Evolutionary conservation across 1,140 invertebrate genomes (phyloP).

Genomic region (Anastrepha ludens): DNA sequence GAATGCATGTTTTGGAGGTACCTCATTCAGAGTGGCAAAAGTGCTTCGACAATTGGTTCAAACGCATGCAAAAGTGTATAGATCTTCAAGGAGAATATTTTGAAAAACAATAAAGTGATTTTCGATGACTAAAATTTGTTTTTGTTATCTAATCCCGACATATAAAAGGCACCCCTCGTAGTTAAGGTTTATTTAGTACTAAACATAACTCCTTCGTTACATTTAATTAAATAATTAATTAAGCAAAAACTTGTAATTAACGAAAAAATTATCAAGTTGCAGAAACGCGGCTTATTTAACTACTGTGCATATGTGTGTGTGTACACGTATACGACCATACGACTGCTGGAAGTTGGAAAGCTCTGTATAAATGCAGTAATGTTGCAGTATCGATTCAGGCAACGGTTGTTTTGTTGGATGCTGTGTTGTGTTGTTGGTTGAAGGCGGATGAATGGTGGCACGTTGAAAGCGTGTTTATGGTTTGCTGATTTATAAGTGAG

Average conservation of each 20-base stretch:
- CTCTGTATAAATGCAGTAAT: background rate
- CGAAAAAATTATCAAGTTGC: background rate
- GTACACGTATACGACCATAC: background rate
- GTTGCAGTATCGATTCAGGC: background rate
- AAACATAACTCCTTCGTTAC: no score
- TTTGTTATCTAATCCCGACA: no score
- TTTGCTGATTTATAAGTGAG: constrained; percentile 73
- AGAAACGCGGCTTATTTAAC: background rate
- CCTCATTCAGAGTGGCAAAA: no score
- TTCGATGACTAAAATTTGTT: no score
- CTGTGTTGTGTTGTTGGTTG: background rate
- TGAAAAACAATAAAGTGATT: no score
- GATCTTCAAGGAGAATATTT: no score
- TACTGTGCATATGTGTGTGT: background rate
- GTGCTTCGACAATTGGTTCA: no score
- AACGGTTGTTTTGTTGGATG: background rate
- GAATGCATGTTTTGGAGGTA: no score
- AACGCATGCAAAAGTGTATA: no score
- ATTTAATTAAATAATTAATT: background rate
- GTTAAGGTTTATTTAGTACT: no score
- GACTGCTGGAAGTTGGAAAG: background rate
- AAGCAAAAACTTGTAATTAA: background rate
- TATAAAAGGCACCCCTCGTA: no score
- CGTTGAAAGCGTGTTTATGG: constrained; percentile 65
- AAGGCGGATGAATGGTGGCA: constrained; percentile 60